Conservation (phyloP, 2,113 vertebrate genomes). For the Chionomys nivalis region DNA sequence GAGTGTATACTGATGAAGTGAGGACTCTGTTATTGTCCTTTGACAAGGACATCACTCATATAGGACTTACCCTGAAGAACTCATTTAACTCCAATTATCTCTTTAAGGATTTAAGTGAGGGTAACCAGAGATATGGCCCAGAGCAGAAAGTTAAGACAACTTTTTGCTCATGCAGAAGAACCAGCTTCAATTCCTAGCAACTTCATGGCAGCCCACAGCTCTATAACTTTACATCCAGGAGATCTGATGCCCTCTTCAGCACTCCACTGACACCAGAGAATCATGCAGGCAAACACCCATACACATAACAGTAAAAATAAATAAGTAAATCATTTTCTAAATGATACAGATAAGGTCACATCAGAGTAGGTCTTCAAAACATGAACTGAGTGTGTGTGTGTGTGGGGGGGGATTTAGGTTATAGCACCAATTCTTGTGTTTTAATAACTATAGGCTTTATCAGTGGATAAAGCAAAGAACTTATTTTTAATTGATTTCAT, state of each 20-base stretch:
- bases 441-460: background rate
- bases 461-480: background rate
- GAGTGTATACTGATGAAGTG: background rate
- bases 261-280: too few species aligned
- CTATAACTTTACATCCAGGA: too few species aligned
- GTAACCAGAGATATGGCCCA: background rate
- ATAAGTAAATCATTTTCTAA: background rate
- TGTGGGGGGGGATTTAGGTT: background rate
- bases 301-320: background rate
- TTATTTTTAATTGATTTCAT: background rate
- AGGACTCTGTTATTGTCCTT: background rate
- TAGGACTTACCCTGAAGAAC: background rate
- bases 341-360: background rate
- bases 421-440: background rate
- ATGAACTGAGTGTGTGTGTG: background rate
- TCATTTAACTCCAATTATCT: background rate
- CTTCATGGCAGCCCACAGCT: too few species aligned
- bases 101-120: background rate
- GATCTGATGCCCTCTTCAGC: too few species aligned
- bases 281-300: background rate
- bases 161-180: background rate
- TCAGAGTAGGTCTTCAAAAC: background rate
- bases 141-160: background rate
- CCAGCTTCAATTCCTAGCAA: too few species aligned
- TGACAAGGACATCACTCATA: background rate